phyloP scores from a whole-genome alignment of 2,888 invertebrate genomes.

The Bembecia ichneumoniformis region DNA sequence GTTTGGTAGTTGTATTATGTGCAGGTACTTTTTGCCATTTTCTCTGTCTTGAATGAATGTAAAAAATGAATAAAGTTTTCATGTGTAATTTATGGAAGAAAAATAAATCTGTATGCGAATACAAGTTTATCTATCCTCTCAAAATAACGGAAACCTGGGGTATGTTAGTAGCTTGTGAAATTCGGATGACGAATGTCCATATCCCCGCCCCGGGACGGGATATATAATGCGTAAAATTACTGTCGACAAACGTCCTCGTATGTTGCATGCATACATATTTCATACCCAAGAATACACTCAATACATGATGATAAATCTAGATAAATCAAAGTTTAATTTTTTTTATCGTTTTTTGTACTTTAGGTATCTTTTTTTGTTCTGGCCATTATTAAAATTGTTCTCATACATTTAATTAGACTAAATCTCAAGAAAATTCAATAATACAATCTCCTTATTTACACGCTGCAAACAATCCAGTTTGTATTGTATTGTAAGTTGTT shows the following conservation, averaged over 20 bases:
- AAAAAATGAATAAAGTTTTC: slow-evolving; percentile 8
- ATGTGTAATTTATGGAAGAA: slow-evolving; percentile 41
- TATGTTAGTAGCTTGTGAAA: slow-evolving; percentile 35
- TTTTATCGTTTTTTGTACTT: too few species aligned
- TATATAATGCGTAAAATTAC: slow-evolving; percentile 68
- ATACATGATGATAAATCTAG: too few species aligned
- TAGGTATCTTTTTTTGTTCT: too few species aligned
- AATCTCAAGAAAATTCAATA: too few species aligned
- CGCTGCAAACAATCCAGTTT: too few species aligned
- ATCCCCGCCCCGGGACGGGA: slow-evolving; percentile 49
- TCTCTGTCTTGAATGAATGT: slow-evolving; percentile 1
- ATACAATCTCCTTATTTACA: too few species aligned
- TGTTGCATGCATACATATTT: slow-evolving; percentile 27
- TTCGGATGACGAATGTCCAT: slow-evolving; percentile 57
- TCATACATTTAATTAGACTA: too few species aligned
- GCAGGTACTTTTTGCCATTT: not conserved
- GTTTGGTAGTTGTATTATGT: too few species aligned
- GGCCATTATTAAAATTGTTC: too few species aligned
- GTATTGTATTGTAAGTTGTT: too few species aligned
- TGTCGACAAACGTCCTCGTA: slow-evolving; percentile 53
- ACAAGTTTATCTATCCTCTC: slow-evolving; percentile 52
- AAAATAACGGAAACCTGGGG: slow-evolving; percentile 41
- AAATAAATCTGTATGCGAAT: slow-evolving; percentile 54
- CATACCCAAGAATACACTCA: not conserved
- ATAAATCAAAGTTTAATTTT: too few species aligned